Percentiles rank a stretch among this genome's conserved stretches.
Conservation (phyloP, 2,113 vertebrate genomes). For the Neotragus moschatus region DNA sequence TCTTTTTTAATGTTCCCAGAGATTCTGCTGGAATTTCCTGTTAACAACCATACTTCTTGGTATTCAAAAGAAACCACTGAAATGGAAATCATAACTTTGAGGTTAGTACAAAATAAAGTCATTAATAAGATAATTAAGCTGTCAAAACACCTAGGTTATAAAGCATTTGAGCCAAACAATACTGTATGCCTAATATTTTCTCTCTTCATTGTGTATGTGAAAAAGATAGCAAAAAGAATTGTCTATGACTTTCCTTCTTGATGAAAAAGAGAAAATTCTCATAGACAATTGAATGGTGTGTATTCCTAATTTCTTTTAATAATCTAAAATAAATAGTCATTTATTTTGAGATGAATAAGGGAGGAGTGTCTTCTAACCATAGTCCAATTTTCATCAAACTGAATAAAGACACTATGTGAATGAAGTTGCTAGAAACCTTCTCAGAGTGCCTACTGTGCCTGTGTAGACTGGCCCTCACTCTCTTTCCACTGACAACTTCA, state of each 20-base stretch:
- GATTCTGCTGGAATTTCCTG: neutral
- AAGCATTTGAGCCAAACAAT: slow-evolving; percentile 29
- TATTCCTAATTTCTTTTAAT: neutral
- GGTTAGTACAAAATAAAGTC: slow-evolving; percentile 46
- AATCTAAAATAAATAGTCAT: neutral
- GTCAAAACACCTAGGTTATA: slow-evolving; percentile 23
- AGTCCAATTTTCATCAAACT: neutral
- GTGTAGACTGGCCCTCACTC: neutral
- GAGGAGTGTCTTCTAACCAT: neutral
- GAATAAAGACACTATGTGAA: neutral
- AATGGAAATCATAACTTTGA: slow-evolving; percentile 52
- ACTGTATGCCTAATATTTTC: neutral
- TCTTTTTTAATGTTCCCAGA: neutral
- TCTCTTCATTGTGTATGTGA: neutral
- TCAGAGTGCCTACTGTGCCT: slow-evolving; percentile 21
- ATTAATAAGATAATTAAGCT: slow-evolving; percentile 62
- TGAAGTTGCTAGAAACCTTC: neutral
- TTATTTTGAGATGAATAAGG: neutral
- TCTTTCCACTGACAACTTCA: neutral
- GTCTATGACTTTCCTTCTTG: neutral
- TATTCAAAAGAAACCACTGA: slow-evolving; percentile 2
- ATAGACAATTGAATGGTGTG: neutral
- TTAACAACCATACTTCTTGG: slow-evolving; percentile 1
- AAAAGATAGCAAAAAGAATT: neutral
- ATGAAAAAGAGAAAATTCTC: slow-evolving; percentile 21